Conservation (phyloP, 2,113 vertebrate species). For the Paramisgurnus dabryanus region DNA sequence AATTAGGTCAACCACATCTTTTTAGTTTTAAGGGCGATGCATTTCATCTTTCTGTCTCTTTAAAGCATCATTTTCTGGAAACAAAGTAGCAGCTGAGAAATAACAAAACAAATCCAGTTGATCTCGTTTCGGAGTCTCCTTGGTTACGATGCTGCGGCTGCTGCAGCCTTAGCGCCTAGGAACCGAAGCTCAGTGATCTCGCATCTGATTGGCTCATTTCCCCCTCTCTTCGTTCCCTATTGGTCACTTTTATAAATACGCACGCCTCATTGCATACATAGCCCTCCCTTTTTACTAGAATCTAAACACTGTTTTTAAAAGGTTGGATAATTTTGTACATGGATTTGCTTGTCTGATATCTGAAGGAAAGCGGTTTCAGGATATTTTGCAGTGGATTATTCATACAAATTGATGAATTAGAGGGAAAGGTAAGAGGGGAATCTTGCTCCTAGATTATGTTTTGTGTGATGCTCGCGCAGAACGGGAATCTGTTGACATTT, state of each 20-base stretch:
- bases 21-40: too few relatives aligned
- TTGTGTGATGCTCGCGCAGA: constrained; percentile 51
- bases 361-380: constrained; percentile 32
- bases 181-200: constrained; percentile 44
- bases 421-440: constrained; percentile 55
- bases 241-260: constrained; percentile 62
- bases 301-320: constrained; percentile 64
- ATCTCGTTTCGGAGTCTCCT: constrained; percentile 54
- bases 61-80: neutral
- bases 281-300: constrained; percentile 54
- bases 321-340: constrained; percentile 53
- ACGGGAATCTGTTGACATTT: constrained; percentile 67
- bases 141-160: constrained; percentile 66
- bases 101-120: constrained; percentile 39
- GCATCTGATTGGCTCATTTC: constrained; percentile 63
- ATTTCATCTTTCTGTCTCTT: too few relatives aligned
- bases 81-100: neutral
- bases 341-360: constrained; percentile 46
- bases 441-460: constrained; percentile 39
- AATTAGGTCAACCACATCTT: too few relatives aligned
- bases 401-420: constrained; percentile 45
- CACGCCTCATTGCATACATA: constrained; percentile 63
- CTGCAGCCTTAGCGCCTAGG: constrained; percentile 54
- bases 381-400: constrained; percentile 27
- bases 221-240: constrained; percentile 52